Evolutionary conservation across 1,140 invertebrate species (phyloP).

Genomic region (Tenebrio molitor): DNA sequence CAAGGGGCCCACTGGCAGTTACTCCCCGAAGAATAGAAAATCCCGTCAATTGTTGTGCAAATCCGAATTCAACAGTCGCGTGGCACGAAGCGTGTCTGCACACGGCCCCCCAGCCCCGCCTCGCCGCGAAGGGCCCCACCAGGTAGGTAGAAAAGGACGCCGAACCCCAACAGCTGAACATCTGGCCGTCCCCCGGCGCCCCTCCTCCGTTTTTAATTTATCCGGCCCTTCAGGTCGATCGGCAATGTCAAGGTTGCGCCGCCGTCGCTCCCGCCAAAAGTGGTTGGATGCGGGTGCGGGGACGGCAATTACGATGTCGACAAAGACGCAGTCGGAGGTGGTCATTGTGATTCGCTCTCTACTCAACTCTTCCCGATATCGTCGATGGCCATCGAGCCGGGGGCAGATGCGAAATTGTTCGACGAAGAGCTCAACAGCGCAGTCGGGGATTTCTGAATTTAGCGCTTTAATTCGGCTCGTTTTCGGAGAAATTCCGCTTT

Average conservation of each 20-base stretch:
- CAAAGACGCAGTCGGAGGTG: slow-evolving; percentile 9
- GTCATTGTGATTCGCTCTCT: neutral
- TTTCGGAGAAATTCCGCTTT: slow-evolving; percentile 20
- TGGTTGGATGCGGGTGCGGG: slow-evolving; percentile 12
- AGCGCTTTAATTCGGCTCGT: slow-evolving; percentile 34
- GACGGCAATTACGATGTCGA: slow-evolving; percentile 4
- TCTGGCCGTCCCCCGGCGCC: slow-evolving; percentile 25
- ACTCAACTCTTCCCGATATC: neutral
- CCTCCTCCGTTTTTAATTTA: slow-evolving; percentile 8
- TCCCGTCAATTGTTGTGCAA: slow-evolving; percentile 55
- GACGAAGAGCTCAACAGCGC: slow-evolving; percentile 2
- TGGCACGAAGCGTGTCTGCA: slow-evolving; percentile 54
- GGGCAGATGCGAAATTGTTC: slow-evolving; percentile 16
- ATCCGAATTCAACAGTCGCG: slow-evolving; percentile 52
- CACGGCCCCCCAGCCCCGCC: slow-evolving; percentile 9
- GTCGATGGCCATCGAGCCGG: neutral
- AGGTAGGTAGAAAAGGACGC: slow-evolving; percentile 15
- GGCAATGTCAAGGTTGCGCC: slow-evolving; percentile 24
- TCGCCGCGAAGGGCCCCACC: slow-evolving; percentile 2
- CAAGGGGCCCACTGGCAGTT: slow-evolving; percentile 45
- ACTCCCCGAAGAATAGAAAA: slow-evolving; percentile 52
- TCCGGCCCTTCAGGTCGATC: slow-evolving; percentile 3
- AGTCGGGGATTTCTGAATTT: slow-evolving; percentile 31
- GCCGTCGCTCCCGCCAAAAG: slow-evolving; percentile 14
- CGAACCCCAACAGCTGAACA: slow-evolving; percentile 34